These are phyloP conservation scores for Epinephelus cyanopodus DNA, from an alignment of 2,113 vertebrate genomes.

Conservation along the genomic window DNA sequence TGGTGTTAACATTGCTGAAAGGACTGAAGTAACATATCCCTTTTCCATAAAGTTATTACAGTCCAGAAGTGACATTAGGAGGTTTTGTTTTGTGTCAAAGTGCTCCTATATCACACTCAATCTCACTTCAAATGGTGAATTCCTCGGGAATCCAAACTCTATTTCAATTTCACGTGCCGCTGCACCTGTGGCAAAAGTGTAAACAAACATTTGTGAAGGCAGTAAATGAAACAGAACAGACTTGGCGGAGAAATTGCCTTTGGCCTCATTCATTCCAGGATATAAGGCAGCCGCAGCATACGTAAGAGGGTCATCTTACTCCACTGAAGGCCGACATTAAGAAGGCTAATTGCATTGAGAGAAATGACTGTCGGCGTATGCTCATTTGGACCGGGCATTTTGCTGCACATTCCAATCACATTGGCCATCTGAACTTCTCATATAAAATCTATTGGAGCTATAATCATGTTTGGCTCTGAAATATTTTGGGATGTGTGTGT, in stretches of 20 bases:
- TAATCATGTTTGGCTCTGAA: constrained; percentile 37
- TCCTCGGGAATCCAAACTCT: constrained; percentile 30
- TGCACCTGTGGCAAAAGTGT: constrained; percentile 60
- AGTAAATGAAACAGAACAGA: constrained; percentile 60
- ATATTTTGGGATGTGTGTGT: not conserved
- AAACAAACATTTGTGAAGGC: constrained; percentile 64
- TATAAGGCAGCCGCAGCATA: constrained; percentile 44
- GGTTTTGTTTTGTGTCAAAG: constrained; percentile 11
- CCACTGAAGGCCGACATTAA: constrained; percentile 46
- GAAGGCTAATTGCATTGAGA: constrained; percentile 62
- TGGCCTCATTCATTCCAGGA: constrained; percentile 47
- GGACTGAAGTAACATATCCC: not conserved
- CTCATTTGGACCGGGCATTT: constrained; percentile 44
- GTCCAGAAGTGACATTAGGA: not conserved
- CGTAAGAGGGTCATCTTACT: constrained; percentile 34
- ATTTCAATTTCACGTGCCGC: constrained; percentile 68
- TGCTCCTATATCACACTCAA: not conserved
- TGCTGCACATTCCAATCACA: constrained; percentile 24
- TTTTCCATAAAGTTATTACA: not conserved
- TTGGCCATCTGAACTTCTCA: constrained; percentile 17
- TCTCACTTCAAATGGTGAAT: constrained; percentile 26
- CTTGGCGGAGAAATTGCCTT: constrained; percentile 34
- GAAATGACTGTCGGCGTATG: constrained; percentile 50
- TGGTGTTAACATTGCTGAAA: not conserved
- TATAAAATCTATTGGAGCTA: not conserved